phyloP scores from a whole-genome alignment of 2,888 invertebrate genomes.

The Euplagia quadripunctaria region DNA sequence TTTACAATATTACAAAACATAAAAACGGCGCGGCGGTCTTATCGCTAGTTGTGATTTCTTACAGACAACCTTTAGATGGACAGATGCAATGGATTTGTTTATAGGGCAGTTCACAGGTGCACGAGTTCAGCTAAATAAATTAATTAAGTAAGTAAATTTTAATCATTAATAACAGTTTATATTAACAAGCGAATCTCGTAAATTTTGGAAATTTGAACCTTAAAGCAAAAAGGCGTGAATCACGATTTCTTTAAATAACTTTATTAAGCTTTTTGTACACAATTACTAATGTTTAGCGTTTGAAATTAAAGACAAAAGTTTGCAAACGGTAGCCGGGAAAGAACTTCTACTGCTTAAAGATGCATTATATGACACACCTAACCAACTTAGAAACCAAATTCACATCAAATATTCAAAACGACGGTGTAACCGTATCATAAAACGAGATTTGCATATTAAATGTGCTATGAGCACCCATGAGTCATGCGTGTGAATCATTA shows the following conservation, averaged over 20 bases:
- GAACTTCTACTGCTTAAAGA: neutral
- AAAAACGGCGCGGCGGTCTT: no score
- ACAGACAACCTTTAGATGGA: no score
- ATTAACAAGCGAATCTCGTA: no score
- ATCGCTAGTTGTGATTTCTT: no score
- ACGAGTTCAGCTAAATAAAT: no score
- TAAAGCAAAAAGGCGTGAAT: neutral
- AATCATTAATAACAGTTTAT: no score
- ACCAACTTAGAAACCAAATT: neutral
- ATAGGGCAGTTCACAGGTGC: no score
- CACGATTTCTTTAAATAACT: neutral
- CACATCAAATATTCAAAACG: neutral
- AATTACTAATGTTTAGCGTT: no score
- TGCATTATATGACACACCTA: neutral
- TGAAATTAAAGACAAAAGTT: neutral
- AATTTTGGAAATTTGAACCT: neutral
- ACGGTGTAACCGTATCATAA: conserved; percentile 13
- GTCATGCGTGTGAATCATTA: conserved; percentile 16
- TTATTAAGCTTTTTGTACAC: no score
- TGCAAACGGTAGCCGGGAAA: neutral
- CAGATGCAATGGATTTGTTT: no score
- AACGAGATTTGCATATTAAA: conserved; percentile 29
- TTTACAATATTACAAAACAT: no score
- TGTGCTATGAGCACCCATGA: conserved; percentile 11
- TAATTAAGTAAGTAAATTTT: no score